Evolutionary conservation across 2,888 invertebrate genomes (phyloP).

Genomic region (Buathra laborator): DNA sequence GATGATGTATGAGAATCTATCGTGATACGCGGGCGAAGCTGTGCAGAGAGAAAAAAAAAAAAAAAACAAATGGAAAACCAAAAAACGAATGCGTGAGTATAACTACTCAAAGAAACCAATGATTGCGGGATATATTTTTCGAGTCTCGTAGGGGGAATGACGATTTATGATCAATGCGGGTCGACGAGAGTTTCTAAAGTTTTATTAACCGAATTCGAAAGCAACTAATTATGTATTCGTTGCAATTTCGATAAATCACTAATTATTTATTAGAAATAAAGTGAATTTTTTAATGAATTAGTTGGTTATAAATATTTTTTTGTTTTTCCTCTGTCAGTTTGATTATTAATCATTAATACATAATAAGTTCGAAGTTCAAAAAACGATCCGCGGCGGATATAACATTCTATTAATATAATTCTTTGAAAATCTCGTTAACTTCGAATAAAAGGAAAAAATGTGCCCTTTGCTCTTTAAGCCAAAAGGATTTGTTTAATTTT

Average conservation of each 20-base stretch:
- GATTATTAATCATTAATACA: background rate
- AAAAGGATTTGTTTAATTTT: background rate
- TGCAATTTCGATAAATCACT: background rate
- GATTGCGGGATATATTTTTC: background rate
- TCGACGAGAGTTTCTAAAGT: no score
- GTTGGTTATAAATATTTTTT: background rate
- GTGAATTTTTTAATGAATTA: no score
- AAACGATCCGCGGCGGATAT: no score
- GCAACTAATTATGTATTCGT: background rate
- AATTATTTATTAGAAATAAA: background rate
- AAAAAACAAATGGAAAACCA: background rate
- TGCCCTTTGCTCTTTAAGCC: background rate
- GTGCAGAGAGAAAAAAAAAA: background rate
- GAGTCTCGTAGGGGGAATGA: background rate
- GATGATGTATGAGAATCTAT: constrained; percentile 58
- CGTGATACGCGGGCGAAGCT: constrained; percentile 33
- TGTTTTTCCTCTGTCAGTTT: background rate
- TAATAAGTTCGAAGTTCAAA: no score
- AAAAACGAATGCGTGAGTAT: background rate
- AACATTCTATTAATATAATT: background rate
- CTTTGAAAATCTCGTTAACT: background rate
- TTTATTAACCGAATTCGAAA: no score
- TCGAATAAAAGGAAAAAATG: background rate
- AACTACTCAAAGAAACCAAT: constrained; percentile 14
- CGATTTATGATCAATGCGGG: no score